Evolutionary conservation across 2,888 invertebrate species (phyloP), one percentile per base, ranked within the genome.

Genomic region (Deilephila elpenor): DNA sequence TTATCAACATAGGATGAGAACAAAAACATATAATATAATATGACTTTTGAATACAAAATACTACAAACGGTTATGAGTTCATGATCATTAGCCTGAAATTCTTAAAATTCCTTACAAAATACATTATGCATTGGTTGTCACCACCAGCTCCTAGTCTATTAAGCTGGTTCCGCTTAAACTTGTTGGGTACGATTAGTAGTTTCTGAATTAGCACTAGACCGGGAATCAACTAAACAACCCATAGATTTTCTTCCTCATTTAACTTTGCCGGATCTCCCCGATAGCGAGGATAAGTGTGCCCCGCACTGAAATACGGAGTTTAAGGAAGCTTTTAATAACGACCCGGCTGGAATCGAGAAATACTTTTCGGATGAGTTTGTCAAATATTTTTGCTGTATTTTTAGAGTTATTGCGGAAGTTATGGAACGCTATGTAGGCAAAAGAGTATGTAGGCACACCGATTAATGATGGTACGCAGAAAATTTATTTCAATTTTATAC

Each of bases 231-330:
- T 86, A 86, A 88, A 88, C 86, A 88, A 83, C 85, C 86, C 86
- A 88, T 89, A 89, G 85, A 90, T 90, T 91, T 91, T 89, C 90
- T 85, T 89, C 86, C 87, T 90, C 89, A 90, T 91, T 91, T 88
- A 92, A 92, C 89, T 91, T 91, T 84, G 82, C 82, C 78, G 79
- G 80, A 79, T 80, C 78, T 76, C 74, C 77, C 79, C 79, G 84
- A 86, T 84, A 80, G 82, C 77, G 80, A 75, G 82, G 88, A 89
- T 90, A 88, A 88, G 86, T 85, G 79, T 76, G 75, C 73, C 61
- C 61, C 61, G 14, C 56, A 67, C 53, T 34, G 59, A 73, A 59
- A 67, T 71, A 73, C 62, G 71, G 71, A 73, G 37, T 71, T 73
- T 71, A 37, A 11, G 25, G 44, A 67, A 53, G 56, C 71, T 72